Percentiles rank a stretch among this genome's conserved stretches.
These are phyloP conservation scores for Dysidea cf. avara DNA, from an alignment of 37 sponge, comb jelly and placozoan species.

Conservation along the genomic window DNA sequence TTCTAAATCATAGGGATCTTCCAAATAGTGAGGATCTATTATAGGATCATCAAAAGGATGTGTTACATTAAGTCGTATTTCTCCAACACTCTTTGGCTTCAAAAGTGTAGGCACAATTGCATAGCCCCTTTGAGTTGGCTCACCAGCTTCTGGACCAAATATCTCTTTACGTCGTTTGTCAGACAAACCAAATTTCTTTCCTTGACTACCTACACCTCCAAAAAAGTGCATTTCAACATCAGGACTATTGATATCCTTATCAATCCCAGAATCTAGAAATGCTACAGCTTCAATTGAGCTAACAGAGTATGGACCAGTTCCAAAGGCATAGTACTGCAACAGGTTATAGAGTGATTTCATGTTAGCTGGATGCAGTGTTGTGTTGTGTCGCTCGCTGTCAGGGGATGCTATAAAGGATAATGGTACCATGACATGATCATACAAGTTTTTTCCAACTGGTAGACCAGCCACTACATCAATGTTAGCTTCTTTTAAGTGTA, in stretches of 20 bases:
- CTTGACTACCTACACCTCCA: constrained; percentile 18
- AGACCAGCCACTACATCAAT: constrained; percentile 47
- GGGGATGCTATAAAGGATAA: constrained; percentile 16
- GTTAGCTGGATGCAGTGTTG: constrained; percentile 1
- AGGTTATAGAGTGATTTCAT: constrained; percentile 12
- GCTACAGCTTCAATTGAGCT: constrained; percentile 39
- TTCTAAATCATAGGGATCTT: constrained; percentile 49
- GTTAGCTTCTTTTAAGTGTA: constrained; percentile 27
- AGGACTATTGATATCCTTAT: constrained; percentile 31
- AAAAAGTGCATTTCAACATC: constrained; percentile 46
- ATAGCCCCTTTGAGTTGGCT: background rate
- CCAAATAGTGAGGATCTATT: too few relatives aligned
- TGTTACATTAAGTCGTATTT: constrained; percentile 31
- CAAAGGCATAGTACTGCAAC: constrained; percentile 31
- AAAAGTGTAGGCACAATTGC: constrained; percentile 34
- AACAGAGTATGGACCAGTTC: constrained; percentile 41
- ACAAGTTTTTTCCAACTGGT: too few relatives aligned
- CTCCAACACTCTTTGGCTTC: constrained; percentile 71
- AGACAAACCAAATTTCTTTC: background rate
- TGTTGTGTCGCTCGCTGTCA: background rate
- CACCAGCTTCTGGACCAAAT: constrained; percentile 24
- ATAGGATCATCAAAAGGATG: constrained; percentile 50
- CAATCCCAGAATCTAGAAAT: constrained; percentile 30
- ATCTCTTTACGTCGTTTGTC: background rate
- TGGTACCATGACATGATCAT: constrained; percentile 71